Evolutionary conservation across 1,140 invertebrate species (phyloP), one percentile per base, ranked within the genome.

Genomic region (Plodia interpunctella): DNA sequence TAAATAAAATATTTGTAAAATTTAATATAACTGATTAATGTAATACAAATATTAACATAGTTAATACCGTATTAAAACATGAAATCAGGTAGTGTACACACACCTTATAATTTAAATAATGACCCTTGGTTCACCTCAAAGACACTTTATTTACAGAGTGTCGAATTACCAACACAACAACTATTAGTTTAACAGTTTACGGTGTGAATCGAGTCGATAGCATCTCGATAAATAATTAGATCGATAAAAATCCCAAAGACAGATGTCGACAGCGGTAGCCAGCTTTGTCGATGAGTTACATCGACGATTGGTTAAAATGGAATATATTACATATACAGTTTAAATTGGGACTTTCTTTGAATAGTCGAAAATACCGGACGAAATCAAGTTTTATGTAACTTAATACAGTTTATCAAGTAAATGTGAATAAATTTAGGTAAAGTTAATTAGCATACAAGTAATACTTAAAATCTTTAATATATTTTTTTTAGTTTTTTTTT

Each of bases 81-180:
- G 15, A 28, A 54, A 2, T 11, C 18, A 10, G 65, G 55, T 55
- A 30, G 55, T 77, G 68, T 71, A 18, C 20, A 57, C 8, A 38
- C 32, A 65, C 28, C 68, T 30, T 64, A 44, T 44, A 44, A 44
- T 44, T 44, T 17, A 44, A n/a, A 44, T 2, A 44, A 44, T 15
- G 15, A 15, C 38, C 13, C 13, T 5, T 4, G 38, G n/a, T 15
- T 17, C 5, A 44, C 38, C 13, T 44, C 13, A 17, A 44, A 4
- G 38, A 44, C 38, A 44, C 38, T 44, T 44, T 44, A 44, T 44
- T 44, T 44, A 44, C 38, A n/a, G 38, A 44, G 38, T 44, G 38
- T 44, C 38, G 38, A 44, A 44, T 44, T 44, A 44, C 38, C 38
- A n/a, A 44, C 38, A 44, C 38, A 44, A 44, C 38, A 44, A 44